Evolutionary conservation across 2,113 vertebrate species (phyloP), one percentile per base, ranked within the genome.

Genomic region (Callionymus lyra): DNA sequence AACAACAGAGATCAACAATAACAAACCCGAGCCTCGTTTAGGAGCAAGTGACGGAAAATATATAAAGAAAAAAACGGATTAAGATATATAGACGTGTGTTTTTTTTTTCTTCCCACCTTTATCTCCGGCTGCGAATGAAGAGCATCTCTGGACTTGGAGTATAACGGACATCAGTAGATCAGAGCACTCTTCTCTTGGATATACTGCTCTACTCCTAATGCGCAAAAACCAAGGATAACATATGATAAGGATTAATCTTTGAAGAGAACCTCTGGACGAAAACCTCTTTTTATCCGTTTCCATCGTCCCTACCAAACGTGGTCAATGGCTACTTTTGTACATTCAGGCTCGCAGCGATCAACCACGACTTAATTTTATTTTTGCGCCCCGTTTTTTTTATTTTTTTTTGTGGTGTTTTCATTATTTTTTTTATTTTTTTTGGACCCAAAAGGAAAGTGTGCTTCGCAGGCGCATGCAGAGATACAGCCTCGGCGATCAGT

Each of bases 191-290:
- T 41, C 65, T 71, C 49, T 81, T 84, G 85, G 81, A 83, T 86
- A 85, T 74, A 65, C 70, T 64, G 64, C 63, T 43, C 62, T 59
- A 27, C 21, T 37, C 47, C 42, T 53, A 54, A 76, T 67, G 69
- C 69, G 50, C 55, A 53, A 76, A n/a, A 74, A 75, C 65, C 68
- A 77, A 83, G 84, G 82, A 83, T 67, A 82, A 72, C 70, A 76
- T 75, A 63, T 78, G 72, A 77, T 73, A 70, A 77, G 85, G 85
- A 87, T 84, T 76, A 82, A 84, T 67, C 41, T 38, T 57, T 74
- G 77, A 27, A 8, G 74, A 74, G 72, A 69, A 56, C 49, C 44
- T 47, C 59, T 34, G 17, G 48, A 41, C 34, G 37, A 36, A 54
- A 40, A 44, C 4, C 18, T 33, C 40, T 46, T 34, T 38, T 41